Base-by-base conservation (phyloP, 2,797 vertebrate genomes). In the Lutjanus argentimaculatus region DNA sequence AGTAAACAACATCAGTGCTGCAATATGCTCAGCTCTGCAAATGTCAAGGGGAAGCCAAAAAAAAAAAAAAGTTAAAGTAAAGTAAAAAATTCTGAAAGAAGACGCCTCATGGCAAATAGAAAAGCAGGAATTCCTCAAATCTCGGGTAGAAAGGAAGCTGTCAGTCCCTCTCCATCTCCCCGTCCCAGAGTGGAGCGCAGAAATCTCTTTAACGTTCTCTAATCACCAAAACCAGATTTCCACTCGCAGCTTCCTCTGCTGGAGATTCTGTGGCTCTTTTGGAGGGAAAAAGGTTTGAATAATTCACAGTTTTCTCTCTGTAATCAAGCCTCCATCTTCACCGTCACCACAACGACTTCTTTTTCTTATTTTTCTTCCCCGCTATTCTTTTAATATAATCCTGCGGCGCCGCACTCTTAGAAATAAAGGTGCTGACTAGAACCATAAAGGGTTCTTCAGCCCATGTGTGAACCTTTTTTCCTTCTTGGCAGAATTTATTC, bases 321-420 rank as follows among this genome's bases (percentile, higher is more conserved):
- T 87, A 85, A 88, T 88, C 79, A 79, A 75, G 25, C 13, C 75
- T 48, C 49, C 43, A 82, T 88, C 75, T 67, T 82, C 22, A 13
- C 62, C 51, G 8, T 66, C 4, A 22, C 58, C 57, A 36, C 58
- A 5, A 64, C 17, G 16, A 56, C 57, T 49, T 68, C 77, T 63
- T 55, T 42, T 19, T 2, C 5, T n/a, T 22, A 61, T 53, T 11
- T 40, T 17, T 15, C 40, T 19, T 52, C 46, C 16, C 40, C 56
- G 86, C 89, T 77, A 74, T 82, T 87, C 79, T 92, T 88, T 87
- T 82, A 89, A 92, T 88, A 78, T 75, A 57, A 88, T 89, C 82
- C 79, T 30, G 67, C 83, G 85, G 76, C 83, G 52, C 63, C 83
- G 25, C 25, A 25, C 30, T 36, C 30, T 36, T 36, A 36, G 30